phyloP scores from a whole-genome alignment of 2,113 vertebrate species.

The Gobiocypris rarus region DNA sequence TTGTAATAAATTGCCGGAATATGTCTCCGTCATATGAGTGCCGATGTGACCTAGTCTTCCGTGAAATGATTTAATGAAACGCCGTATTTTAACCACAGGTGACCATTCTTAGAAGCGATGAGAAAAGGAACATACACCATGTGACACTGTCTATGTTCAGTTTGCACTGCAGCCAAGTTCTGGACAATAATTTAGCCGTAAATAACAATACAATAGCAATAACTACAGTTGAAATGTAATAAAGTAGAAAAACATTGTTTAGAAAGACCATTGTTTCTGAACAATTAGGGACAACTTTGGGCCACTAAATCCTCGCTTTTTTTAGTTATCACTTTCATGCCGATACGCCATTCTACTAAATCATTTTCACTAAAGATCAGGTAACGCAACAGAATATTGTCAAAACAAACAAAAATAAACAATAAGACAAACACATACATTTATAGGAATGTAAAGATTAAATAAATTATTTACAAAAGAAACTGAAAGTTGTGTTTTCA shows the following conservation, averaged over 20 bases:
- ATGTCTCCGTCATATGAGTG: background rate
- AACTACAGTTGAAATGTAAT: background rate
- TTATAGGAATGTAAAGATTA: background rate
- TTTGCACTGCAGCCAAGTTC: background rate
- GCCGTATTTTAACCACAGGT: background rate
- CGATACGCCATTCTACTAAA: background rate
- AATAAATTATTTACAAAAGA: background rate
- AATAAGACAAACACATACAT: background rate
- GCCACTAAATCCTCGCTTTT: background rate
- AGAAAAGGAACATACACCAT: background rate
- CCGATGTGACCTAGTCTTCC: background rate
- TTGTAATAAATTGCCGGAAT: background rate
- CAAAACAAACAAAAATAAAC: background rate
- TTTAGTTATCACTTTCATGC: background rate
- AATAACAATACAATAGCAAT: background rate
- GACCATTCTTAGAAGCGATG: background rate
- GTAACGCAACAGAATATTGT: background rate
- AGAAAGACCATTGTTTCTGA: background rate
- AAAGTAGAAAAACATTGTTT: background rate
- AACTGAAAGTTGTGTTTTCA: conserved; percentile 60
- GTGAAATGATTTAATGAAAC: background rate
- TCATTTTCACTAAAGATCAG: background rate
- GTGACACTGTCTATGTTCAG: background rate
- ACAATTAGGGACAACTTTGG: background rate
- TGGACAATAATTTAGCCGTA: background rate